Base-by-base conservation (phyloP, 2,888 invertebrate species). In the Amphipyra tragopoginis region DNA sequence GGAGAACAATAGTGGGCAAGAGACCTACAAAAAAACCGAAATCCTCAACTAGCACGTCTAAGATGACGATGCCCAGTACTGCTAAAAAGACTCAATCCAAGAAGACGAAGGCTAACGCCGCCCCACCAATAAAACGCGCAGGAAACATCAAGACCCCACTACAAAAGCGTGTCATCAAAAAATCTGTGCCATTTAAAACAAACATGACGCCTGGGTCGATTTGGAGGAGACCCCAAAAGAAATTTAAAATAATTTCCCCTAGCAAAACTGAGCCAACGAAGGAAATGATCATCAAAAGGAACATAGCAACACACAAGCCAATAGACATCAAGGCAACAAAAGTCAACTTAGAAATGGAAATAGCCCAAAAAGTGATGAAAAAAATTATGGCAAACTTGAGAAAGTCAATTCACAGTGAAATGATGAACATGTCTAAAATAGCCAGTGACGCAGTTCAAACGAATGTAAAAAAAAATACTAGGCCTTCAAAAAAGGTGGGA, bases 341-440 rank as follows among this genome's bases (percentile, higher is more conserved):
- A 54, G 1, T 0, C 0, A 54, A 1, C 8, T 13, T 54, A 13
- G 70, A 71, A 71, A 44, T 10, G 13, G 43, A 82, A 66, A 65
- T 89, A 43, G 75, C 83, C 3, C 75, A 79, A 15, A 82, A 76
- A 21, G 83, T 85, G 50, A 78, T 82, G 49, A 64, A 57, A 11
- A 68, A 56, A 48, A 49, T 73, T 8, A 56, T 59, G 66, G 33
- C 53, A 8, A 45, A 13, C n/a, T 11, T 71, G 1, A 61, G 11
- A 15, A 71, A 50, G 4, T 38, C 40, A n/a, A 34, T 66, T 1
- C 0, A 21, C 0, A 8, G 15, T 26, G 85, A 82, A 53, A 72
- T 79, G 11, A 51, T 42, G n/a, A 56, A 47, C 34, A 40, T 73
- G 5, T n/a, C 69, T 8, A 52, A 62, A 10, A 42, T 51, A n/a